These are phyloP conservation scores for Artemia sinica DNA, from an alignment of 2,888 invertebrate species.

Conservation along the genomic window DNA sequence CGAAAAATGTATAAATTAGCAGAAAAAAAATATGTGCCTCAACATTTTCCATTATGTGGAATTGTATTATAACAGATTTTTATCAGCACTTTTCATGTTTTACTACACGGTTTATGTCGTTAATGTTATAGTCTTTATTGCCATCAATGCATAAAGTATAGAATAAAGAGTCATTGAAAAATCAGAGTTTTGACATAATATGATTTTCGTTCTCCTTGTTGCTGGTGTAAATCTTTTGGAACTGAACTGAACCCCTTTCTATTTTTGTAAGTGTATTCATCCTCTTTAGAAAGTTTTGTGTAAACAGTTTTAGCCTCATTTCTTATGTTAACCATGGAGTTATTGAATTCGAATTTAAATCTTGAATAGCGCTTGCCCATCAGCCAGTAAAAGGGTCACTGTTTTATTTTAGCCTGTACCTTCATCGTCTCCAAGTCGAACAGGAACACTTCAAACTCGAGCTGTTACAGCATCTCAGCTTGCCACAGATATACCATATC, in stretches of 20 bases:
- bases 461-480: conserved; percentile 79
- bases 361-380: conserved; percentile 20
- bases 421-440: conserved; percentile 42
- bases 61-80: no score
- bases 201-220: no score
- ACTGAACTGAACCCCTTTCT: not conserved
- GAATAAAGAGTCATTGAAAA: no score
- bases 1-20: no score
- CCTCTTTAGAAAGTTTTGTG: conserved; percentile 7
- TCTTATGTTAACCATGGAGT: not conserved
- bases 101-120: no score
- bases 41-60: no score
- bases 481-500: conserved; percentile 62
- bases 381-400: no score
- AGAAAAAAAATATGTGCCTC: no score
- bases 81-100: no score
- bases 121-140: no score
- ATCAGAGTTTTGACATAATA: no score
- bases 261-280: not conserved
- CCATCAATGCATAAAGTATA: no score
- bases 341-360: conserved; percentile 6
- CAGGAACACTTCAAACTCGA: conserved; percentile 70
- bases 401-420: conserved; percentile 33
- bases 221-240: not conserved
- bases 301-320: not conserved